These are phyloP conservation scores for Hylomyscus alleni DNA, from an alignment of 2,797 vertebrate genomes.

Conservation along the genomic window DNA sequence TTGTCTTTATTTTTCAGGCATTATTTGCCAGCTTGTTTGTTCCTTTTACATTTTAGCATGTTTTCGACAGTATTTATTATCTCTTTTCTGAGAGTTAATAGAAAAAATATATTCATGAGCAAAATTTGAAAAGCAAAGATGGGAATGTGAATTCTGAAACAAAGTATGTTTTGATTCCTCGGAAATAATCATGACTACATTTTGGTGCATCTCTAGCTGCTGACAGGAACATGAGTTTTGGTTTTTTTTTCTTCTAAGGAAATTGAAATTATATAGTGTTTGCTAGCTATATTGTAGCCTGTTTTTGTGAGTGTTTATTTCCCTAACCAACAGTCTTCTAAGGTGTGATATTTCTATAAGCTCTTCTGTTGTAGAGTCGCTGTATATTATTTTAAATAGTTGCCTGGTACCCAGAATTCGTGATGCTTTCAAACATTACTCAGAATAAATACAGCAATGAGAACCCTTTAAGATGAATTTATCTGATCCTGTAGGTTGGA, in stretches of 20 bases:
- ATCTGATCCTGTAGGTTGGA: neutral
- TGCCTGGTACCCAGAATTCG: neutral
- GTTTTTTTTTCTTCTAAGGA: neutral
- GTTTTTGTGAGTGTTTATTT: neutral
- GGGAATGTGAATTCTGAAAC: slow-evolving; percentile 60
- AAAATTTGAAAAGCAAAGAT: slow-evolving; percentile 61
- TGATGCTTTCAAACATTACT: neutral
- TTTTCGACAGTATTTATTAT: slow-evolving; percentile 61
- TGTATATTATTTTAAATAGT: neutral
- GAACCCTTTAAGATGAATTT: neutral
- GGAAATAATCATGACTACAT: slow-evolving; percentile 22
- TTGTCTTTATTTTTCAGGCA: slow-evolving; percentile 13
- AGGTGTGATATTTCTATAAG: neutral
- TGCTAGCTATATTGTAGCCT: neutral
- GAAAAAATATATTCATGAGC: slow-evolving; percentile 54
- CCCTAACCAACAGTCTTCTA: neutral
- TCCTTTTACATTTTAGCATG: slow-evolving; percentile 20
- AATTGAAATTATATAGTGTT: neutral
- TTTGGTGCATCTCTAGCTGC: neutral
- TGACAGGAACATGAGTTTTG: neutral
- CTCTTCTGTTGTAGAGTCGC: neutral
- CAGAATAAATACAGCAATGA: neutral
- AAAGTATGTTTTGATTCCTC: slow-evolving; percentile 24
- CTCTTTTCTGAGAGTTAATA: slow-evolving; percentile 69
- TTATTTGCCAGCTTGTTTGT: slow-evolving; percentile 48